These are phyloP conservation scores for Cephus rjabovi DNA, from an alignment of 2,888 invertebrate species.

Conservation along the genomic window DNA sequence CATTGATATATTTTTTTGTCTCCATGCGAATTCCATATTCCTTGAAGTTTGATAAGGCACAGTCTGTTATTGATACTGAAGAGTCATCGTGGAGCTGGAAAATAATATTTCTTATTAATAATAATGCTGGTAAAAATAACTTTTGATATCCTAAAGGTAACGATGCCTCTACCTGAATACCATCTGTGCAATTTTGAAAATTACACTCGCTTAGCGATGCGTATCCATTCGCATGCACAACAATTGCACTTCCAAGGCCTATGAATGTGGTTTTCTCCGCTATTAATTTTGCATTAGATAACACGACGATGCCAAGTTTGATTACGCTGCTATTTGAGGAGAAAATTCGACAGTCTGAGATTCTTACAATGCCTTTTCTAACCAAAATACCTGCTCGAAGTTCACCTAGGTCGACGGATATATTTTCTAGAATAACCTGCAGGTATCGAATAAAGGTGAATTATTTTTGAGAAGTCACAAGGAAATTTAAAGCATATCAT, in stretches of 20 bases:
- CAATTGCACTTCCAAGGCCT: constrained; percentile 70
- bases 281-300: constrained; percentile 64
- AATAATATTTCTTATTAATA: constrained; percentile 5
- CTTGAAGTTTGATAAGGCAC: constrained; percentile 65
- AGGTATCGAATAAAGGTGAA: neutral
- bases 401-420: constrained; percentile 69
- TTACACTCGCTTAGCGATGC: constrained; percentile 58
- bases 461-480: too few species aligned
- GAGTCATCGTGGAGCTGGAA: constrained; percentile 67
- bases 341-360: constrained; percentile 69
- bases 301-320: constrained; percentile 70
- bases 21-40: constrained; percentile 70
- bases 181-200: constrained; percentile 60
- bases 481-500: constrained; percentile 7
- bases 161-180: constrained; percentile 49
- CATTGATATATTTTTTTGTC: constrained; percentile 57
- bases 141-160: neutral
- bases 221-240: constrained; percentile 55
- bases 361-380: constrained; percentile 66
- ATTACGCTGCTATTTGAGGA: constrained; percentile 69
- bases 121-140: constrained; percentile 6
- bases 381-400: constrained; percentile 69
- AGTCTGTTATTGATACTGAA: constrained; percentile 55
- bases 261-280: constrained; percentile 68
- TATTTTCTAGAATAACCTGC: constrained; percentile 68